These are phyloP conservation scores for Bradypodion pumilum DNA, from an alignment of 2,797 vertebrate species.

Conservation along the genomic window DNA sequence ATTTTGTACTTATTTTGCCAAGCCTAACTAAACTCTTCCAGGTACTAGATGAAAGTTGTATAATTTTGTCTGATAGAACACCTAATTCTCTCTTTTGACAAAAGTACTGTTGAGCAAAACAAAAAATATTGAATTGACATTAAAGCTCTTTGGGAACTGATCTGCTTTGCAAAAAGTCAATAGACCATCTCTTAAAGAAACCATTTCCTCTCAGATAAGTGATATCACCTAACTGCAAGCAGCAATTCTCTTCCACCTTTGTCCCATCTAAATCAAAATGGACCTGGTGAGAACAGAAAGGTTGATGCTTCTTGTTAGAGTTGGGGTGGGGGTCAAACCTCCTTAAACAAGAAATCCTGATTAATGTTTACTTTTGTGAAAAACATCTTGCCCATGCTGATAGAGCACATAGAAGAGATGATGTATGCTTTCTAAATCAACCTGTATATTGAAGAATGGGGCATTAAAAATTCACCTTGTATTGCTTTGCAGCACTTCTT, in stretches of 20 bases:
- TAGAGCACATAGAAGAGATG: neutral
- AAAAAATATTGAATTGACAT: neutral
- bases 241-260: neutral
- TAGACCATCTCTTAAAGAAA: neutral
- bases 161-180: constrained; percentile 14
- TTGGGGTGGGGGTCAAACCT: neutral
- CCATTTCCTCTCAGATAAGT: constrained; percentile 15
- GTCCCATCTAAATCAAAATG: constrained; percentile 14
- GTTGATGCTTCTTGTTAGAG: constrained; percentile 14
- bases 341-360: constrained; percentile 12
- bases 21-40: constrained; percentile 13
- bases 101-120: constrained; percentile 20
- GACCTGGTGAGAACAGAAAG: neutral
- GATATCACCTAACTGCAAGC: neutral
- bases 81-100: constrained; percentile 27
- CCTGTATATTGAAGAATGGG: constrained; percentile 1
- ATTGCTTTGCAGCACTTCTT: constrained; percentile 25
- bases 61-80: constrained; percentile 10
- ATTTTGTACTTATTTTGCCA: constrained; percentile 10
- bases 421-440: constrained; percentile 12
- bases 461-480: neutral
- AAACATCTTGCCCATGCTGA: neutral
- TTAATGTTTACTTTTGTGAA: neutral
- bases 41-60: neutral
- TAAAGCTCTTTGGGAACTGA: constrained; percentile 15